phyloP scores from a whole-genome alignment of 1,140 invertebrate genomes.

The Dendrolimus kikuchii region DNA sequence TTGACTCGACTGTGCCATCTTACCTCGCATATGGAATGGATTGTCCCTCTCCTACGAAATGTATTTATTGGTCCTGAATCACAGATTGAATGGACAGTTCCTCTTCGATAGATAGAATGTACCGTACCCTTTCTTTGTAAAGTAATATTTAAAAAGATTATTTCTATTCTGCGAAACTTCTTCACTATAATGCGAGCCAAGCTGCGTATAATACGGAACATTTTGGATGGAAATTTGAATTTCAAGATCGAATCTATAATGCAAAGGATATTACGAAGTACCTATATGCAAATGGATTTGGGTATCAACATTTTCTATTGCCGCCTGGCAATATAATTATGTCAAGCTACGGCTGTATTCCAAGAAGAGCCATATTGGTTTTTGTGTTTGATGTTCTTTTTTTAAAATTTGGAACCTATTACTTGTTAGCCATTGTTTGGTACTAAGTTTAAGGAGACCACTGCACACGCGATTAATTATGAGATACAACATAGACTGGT shows the following conservation, averaged over 20 bases:
- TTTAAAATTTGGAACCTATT: no score
- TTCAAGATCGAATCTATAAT: no score
- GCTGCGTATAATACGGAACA: constrained; percentile 38
- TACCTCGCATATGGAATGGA: constrained; percentile 50
- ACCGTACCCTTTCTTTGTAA: constrained; percentile 31
- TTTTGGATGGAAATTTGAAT: constrained; percentile 7
- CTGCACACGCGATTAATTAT: constrained; percentile 2
- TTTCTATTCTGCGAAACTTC: constrained; percentile 39
- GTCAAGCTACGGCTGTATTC: constrained; percentile 13
- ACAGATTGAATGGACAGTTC: constrained; percentile 30
- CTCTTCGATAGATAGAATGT: constrained; percentile 35
- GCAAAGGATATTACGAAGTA: no score
- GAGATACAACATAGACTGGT: constrained; percentile 17
- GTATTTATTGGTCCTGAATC: constrained; percentile 10
- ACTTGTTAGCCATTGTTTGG: no score
- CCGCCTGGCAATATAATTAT: background rate
- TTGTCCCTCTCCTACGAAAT: constrained; percentile 18
- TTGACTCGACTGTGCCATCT: constrained; percentile 8
- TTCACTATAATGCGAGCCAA: constrained; percentile 30
- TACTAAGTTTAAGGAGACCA: no score
- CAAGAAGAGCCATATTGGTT: constrained; percentile 20
- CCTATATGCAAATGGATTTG: background rate
- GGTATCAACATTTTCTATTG: background rate
- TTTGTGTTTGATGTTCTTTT: background rate
- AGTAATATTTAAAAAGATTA: constrained; percentile 36